Percentiles rank a stretch among this genome's conserved stretches.
Conservation (phyloP, 2,797 vertebrate genomes). For the Liasis olivaceus region DNA sequence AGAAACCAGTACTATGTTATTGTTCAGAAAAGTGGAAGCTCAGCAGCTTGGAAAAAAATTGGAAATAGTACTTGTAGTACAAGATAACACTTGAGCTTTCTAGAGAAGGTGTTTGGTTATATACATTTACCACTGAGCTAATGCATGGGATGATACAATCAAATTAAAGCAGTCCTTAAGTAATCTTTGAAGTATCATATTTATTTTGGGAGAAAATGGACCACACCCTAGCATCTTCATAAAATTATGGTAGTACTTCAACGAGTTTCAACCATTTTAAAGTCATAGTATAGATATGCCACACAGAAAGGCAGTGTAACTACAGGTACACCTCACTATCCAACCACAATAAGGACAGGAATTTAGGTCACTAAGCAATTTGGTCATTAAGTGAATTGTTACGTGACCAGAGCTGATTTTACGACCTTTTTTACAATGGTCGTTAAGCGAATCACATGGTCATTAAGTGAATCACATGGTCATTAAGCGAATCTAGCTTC, state of each 20-base stretch:
- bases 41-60: not conserved
- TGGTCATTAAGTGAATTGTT: too few relatives aligned
- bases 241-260: not conserved
- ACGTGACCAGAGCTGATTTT: too few relatives aligned
- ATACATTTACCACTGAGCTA: not conserved
- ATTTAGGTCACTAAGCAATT: too few relatives aligned
- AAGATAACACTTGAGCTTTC: not conserved
- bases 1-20: not conserved
- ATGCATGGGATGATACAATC: not conserved
- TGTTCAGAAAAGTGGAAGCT: not conserved
- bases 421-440: too few relatives aligned
- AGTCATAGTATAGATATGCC: not conserved
- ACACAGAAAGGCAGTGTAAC: not conserved
- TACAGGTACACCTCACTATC: not conserved
- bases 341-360: too few relatives aligned
- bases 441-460: too few relatives aligned
- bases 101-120: not conserved
- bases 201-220: not conserved
- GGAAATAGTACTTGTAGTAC: not conserved
- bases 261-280: not conserved
- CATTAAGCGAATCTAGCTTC: too few relatives aligned
- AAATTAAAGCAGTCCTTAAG: not conserved
- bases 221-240: too few relatives aligned
- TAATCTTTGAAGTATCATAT: too few relatives aligned
- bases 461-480: too few relatives aligned